Conservation (phyloP, 2,113 vertebrate species). For the Takifugu flavidus region DNA sequence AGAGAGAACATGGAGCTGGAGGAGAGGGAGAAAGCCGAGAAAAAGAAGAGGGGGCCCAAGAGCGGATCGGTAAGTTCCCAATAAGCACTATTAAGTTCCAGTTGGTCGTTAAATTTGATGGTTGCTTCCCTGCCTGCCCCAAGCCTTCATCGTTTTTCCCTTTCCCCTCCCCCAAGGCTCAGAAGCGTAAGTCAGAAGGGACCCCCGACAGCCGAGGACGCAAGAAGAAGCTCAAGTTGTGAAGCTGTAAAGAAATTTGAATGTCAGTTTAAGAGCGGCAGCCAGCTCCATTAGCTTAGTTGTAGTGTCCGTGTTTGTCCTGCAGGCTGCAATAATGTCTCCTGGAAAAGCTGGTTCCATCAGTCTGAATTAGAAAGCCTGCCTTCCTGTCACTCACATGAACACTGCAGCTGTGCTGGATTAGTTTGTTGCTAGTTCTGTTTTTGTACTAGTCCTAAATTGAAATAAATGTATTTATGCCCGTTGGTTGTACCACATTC, state of each 20-base stretch:
- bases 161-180: conserved; percentile 72
- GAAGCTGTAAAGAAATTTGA: conserved; percentile 53
- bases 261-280: conserved; percentile 19
- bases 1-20: conserved; percentile 99
- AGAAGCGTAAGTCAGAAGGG: conserved; percentile 94
- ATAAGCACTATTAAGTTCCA: too few species aligned
- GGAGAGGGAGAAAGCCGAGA: conserved; percentile 98
- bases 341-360: conserved; percentile 52
- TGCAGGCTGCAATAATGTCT: conserved; percentile 79
- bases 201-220: conserved; percentile 90
- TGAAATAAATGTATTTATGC: conserved; percentile 83
- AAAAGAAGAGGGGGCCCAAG: conserved; percentile 96
- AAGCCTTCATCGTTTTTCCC: background rate
- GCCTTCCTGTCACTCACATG: conserved; percentile 76
- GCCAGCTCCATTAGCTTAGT: conserved; percentile 56
- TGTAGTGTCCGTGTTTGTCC: conserved; percentile 73
- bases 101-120: too few species aligned
- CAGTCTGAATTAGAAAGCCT: conserved; percentile 79
- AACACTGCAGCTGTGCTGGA: conserved; percentile 88
- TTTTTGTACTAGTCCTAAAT: conserved; percentile 82
- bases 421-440: conserved; percentile 74
- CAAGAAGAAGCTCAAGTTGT: conserved; percentile 97
- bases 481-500: conserved; percentile 80
- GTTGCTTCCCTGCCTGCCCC: background rate
- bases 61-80: conserved; percentile 75